A percentile compares a stretch with the other conserved stretches of the same genome.
Conservation (phyloP, 2,888 invertebrate genomes). For the Sarcophaga variegata region DNA sequence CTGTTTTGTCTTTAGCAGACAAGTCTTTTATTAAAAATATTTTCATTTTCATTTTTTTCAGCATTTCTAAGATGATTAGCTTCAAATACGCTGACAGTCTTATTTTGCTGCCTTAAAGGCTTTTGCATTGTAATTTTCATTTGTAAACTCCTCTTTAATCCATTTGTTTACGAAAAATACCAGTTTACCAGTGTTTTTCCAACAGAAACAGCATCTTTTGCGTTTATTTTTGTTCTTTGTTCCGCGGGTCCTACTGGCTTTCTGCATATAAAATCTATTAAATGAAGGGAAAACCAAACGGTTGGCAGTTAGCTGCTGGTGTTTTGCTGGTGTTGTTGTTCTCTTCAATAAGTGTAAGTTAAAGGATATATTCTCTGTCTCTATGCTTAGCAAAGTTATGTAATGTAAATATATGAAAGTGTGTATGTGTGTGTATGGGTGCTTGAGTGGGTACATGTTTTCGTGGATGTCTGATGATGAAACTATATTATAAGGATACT, state of each 20-base stretch:
- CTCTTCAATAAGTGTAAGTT: neutral
- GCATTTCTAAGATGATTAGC: constrained; percentile 69
- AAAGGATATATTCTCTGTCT: neutral
- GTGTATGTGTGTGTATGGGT: neutral
- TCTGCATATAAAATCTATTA: neutral
- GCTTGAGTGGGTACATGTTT: constrained; percentile 11
- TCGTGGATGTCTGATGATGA: constrained; percentile 6
- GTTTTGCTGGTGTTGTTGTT: constrained; percentile 3
- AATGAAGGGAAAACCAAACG: neutral
- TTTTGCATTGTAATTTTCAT: constrained; percentile 39
- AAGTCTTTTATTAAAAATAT: neutral
- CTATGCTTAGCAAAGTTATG: too few relatives aligned
- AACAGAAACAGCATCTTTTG: constrained; percentile 31
- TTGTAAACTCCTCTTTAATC: constrained; percentile 11
- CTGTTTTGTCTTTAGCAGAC: neutral
- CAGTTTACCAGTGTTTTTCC: constrained; percentile 32
- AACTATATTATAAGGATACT: constrained; percentile 31
- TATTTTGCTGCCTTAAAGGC: constrained; percentile 54
- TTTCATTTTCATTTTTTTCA: constrained; percentile 1
- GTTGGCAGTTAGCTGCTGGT: constrained; percentile 11
- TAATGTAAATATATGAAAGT: neutral
- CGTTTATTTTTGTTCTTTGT: constrained; percentile 20
- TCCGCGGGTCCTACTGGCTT: neutral
- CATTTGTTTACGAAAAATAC: constrained; percentile 4
- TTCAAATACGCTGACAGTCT: constrained; percentile 64